Evolutionary conservation across 1,140 invertebrate genomes (phyloP), one percentile per base, ranked within the genome.

Genomic region (Heliconius eleuchia): DNA sequence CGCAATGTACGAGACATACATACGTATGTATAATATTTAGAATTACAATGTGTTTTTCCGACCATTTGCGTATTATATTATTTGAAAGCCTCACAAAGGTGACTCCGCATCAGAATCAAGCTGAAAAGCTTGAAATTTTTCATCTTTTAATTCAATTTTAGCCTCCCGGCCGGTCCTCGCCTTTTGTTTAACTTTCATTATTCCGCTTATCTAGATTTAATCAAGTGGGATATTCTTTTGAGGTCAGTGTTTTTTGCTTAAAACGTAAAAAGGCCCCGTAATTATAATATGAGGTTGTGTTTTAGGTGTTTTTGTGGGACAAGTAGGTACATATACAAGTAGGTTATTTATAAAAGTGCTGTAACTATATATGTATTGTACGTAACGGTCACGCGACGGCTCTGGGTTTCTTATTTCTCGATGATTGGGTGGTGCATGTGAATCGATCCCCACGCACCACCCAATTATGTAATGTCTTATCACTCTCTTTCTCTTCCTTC

Each of bases 161-260:
- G 60, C 27, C 60, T 30, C 60, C 60, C 60, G 60, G 60, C 60
- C 60, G 60, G 60, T 66, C 60, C 60, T 66, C 60, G 60, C 60
- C 60, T 66, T 66, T 66, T 66, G 60, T 66, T 66, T 66, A 66
- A 23, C 60, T 66, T 66, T 66, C 60, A 66, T 66, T 66, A 66
- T 66, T 66, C 60, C 60, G 60, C 60, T 66, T 66, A 66, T 66
- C 60, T 66, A 66, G 60, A 66, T 66, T 66, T 66, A 66, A 66
- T 66, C 60, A 66, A 66, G 60, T 66, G 60, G 19, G 23, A 66
- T 66, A 66, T 66, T 66, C 60, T 66, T 66, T 66, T 66, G 60
- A 66, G 60, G 60, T 66, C 60, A 66, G 60, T 30, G 27, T 66
- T 66, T 66, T 66, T 66, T 30, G 60, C 60, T 66, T 66, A 27